These are phyloP conservation scores for Diaperis boleti DNA, from an alignment of 2,888 invertebrate species.

Conservation along the genomic window DNA sequence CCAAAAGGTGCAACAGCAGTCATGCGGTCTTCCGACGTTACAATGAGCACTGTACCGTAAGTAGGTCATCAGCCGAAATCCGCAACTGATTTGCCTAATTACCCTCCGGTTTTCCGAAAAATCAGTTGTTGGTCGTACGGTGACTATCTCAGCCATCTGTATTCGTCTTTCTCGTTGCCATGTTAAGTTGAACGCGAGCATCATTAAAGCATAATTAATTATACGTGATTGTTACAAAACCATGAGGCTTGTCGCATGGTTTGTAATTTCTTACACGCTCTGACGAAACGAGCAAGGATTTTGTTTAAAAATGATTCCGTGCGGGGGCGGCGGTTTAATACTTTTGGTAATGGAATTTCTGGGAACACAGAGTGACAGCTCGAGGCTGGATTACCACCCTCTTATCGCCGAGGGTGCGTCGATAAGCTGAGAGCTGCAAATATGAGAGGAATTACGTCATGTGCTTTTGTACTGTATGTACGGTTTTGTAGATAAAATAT, in stretches of 20 bases:
- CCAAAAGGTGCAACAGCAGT: conserved; percentile 53
- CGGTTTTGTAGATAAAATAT: no score
- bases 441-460: no score
- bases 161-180: conserved; percentile 38
- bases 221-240: conserved; percentile 59
- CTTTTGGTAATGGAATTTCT: conserved; percentile 32
- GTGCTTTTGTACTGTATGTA: no score
- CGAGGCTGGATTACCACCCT: conserved; percentile 60
- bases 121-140: conserved; percentile 18
- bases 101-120: not conserved
- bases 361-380: conserved; percentile 53
- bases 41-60: conserved; percentile 47
- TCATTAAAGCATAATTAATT: conserved; percentile 61
- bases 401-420: conserved; percentile 55
- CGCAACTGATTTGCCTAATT: conserved; percentile 14
- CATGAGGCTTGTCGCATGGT: conserved; percentile 56
- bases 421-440: no score
- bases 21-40: conserved; percentile 48
- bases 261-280: conserved; percentile 55
- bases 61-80: conserved; percentile 50
- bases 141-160: conserved; percentile 35
- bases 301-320: conserved; percentile 25
- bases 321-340: conserved; percentile 18
- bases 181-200: conserved; percentile 46
- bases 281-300: conserved; percentile 35